Evolutionary conservation across 2,888 invertebrate species (phyloP), one percentile per base, ranked within the genome.

Genomic region (Platycnemis pennipes): DNA sequence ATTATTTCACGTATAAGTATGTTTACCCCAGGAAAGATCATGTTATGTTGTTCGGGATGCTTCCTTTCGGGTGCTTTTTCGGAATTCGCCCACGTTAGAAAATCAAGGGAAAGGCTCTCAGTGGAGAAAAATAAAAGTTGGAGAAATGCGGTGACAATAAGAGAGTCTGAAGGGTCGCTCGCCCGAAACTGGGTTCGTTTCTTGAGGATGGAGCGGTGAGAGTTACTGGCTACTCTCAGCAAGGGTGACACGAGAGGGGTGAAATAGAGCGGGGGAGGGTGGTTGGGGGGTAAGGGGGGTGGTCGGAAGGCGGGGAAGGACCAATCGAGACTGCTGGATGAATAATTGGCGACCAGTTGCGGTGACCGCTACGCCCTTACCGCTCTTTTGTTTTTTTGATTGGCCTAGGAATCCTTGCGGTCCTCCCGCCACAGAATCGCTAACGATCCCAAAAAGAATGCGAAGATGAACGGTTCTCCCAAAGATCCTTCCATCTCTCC

Each of bases 271-370:
- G 1, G 37, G 31, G 37, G 31, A 37, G 31, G 31, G 77, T 77
- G 11, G 63, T 5, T 26, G 63, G 26, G 63, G n/a, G 49, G 77
- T 11, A 37, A 26, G 26, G n/a, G 37, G 37, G 37, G 11, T 11
- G 31, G 11, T 77, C 37, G 77, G 26, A 26, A 16, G 56, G 89
- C 37, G 22, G 56, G 88, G 13, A 16, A 26, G 88, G 46, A n/a
- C n/a, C n/a, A n/a, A n/a, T n/a, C n/a, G 49, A 88, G 45, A 31
- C 56, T n/a, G 69, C 44, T 46, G 16, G 63, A 91, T 69, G 91
- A 91, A 69, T 91, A 91, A 91, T 91, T 91, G 56, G 69, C n/a
- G 53, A 56, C 89, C 56, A 56, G 22, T 53, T 53, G 89, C 56
- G 89, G 56, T 88, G 56, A 63, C 56, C 42, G 44, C 87, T 37